Evolutionary conservation across 2,113 vertebrate species (phyloP).

Genomic region (Osmerus eperlanus): DNA sequence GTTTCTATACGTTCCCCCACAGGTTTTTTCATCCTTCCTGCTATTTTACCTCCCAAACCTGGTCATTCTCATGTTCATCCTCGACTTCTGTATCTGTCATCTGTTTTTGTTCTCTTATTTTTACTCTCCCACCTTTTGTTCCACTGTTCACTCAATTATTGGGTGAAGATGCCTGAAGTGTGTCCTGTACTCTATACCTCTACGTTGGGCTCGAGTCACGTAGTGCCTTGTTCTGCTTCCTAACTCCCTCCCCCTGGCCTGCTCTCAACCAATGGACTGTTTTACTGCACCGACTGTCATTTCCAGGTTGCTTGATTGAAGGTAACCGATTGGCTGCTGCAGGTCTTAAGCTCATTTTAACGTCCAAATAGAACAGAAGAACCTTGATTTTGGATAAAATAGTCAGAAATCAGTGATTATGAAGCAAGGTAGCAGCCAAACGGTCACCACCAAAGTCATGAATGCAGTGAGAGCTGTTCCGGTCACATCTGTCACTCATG

Average conservation of each 20-base stretch:
- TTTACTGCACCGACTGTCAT: background rate
- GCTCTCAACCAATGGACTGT: background rate
- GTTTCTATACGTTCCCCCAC: conserved; percentile 27
- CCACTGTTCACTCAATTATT: background rate
- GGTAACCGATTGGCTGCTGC: conserved; percentile 24
- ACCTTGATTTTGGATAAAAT: conserved; percentile 9
- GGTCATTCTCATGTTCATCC: background rate
- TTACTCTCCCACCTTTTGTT: background rate
- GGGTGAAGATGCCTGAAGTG: background rate
- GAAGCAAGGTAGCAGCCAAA: background rate
- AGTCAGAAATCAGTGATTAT: too few species aligned
- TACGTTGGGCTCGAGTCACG: background rate
- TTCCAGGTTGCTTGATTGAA: conserved; percentile 12
- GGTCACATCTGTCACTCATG: conserved; percentile 33
- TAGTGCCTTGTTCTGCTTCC: background rate
- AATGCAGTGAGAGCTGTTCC: background rate
- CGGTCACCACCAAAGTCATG: background rate
- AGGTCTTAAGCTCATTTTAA: conserved; percentile 2
- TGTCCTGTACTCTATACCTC: background rate
- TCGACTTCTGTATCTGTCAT: background rate
- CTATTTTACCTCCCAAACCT: background rate
- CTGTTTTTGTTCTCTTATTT: conserved; percentile 7
- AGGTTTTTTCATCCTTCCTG: conserved; percentile 4
- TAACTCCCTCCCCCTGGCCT: background rate
- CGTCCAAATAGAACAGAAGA: background rate